Conservation (phyloP, 2,113 vertebrate species). For the Hypocryptadius cinnamomeus region DNA sequence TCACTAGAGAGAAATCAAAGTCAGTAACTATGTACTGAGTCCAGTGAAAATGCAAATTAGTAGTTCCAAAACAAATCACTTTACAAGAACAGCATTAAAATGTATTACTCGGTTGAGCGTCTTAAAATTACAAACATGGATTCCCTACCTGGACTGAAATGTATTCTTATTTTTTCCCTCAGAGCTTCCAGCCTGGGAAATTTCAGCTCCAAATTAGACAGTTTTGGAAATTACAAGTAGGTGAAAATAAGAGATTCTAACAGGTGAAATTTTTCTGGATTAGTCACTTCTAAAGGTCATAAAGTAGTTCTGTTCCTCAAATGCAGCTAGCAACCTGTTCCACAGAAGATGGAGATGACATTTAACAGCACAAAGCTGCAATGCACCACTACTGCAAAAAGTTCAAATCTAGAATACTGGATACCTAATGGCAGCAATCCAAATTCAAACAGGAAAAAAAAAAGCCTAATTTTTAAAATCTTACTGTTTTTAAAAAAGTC, state of each 20-base stretch:
- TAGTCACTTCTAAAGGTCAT: background rate
- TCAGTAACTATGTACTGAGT: background rate
- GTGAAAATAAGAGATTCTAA: background rate
- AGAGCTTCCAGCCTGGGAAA: background rate
- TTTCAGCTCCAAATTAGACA: background rate
- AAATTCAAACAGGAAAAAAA: background rate
- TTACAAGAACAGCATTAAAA: background rate
- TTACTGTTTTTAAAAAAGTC: background rate
- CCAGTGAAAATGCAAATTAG: background rate
- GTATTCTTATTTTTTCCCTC: background rate
- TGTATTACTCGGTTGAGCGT: background rate
- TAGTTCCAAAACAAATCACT: background rate
- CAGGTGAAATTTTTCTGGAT: background rate
- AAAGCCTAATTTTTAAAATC: background rate
- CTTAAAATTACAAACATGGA: background rate
- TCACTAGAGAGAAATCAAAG: background rate
- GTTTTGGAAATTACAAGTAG: background rate
- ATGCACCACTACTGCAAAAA: background rate
- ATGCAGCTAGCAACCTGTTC: rapidly evolving
- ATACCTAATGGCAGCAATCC: background rate
- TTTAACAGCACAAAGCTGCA: background rate
- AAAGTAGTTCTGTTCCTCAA: background rate
- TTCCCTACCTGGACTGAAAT: background rate
- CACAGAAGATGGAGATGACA: background rate
- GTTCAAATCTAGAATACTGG: background rate